Evolutionary conservation across 1,140 invertebrate genomes (phyloP).

Genomic region (Drosophila miranda): DNA sequence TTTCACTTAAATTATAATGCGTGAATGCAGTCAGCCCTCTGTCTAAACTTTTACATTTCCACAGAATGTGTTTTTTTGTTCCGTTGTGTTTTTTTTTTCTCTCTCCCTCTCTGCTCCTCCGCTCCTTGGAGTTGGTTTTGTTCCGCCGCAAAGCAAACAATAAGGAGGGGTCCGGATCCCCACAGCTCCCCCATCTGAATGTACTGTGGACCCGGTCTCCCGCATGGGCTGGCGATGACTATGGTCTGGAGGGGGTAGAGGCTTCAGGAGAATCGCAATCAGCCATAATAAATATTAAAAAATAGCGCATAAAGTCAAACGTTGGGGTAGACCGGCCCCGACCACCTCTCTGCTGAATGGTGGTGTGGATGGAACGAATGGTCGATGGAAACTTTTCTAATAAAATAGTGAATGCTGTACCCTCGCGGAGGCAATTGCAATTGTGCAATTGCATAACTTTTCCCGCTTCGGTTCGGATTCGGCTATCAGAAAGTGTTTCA

Average conservation of each 20-base stretch:
- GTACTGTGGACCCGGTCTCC: neutral
- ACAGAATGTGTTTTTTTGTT: constrained; percentile 19
- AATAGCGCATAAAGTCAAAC: constrained; percentile 78
- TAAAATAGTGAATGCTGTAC: constrained; percentile 66
- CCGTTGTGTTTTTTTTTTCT: neutral
- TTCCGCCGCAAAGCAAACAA: constrained; percentile 61
- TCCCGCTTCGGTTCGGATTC: constrained; percentile 17
- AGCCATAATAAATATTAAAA: constrained; percentile 80
- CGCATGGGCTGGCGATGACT: neutral
- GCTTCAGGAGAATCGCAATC: constrained; percentile 56
- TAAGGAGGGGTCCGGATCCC: neutral
- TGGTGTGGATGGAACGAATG: constrained; percentile 4
- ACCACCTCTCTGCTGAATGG: neutral
- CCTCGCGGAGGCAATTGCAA: constrained; percentile 50
- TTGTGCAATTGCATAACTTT: constrained; percentile 76
- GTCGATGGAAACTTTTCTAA: constrained; percentile 70
- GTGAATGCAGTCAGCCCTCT: constrained; percentile 73
- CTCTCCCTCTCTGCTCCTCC: constrained; percentile 1
- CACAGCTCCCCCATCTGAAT: no score
- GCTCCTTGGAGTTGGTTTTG: constrained; percentile 10
- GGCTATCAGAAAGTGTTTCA: constrained; percentile 78
- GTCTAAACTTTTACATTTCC: constrained; percentile 61
- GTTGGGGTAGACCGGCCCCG: constrained; percentile 33
- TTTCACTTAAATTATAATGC: constrained; percentile 81
- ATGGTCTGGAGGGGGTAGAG: neutral